These are phyloP conservation scores for Dolichomitus sp. DNA, from an alignment of 2,888 invertebrate species.

Conservation along the genomic window DNA sequence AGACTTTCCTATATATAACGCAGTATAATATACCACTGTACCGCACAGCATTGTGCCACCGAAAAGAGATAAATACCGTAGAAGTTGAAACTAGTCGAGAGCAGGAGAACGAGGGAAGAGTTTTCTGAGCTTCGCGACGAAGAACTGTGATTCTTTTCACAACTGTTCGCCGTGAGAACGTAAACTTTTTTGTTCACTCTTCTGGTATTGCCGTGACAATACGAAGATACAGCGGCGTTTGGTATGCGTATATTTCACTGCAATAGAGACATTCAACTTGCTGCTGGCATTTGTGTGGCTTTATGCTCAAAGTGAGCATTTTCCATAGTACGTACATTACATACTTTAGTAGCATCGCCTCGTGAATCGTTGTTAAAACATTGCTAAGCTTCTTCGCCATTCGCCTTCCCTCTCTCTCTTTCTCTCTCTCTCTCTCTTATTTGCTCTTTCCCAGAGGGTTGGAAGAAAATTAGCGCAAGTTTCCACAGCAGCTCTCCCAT, in stretches of 20 bases:
- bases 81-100: constrained; percentile 41
- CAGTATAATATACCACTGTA: constrained; percentile 34
- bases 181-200: constrained; percentile 49
- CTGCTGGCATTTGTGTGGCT: background rate
- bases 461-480: constrained; percentile 45
- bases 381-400: constrained; percentile 17
- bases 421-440: background rate
- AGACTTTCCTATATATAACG: constrained; percentile 2
- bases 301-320: background rate
- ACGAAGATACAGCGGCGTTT: background rate
- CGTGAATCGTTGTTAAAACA: constrained; percentile 44
- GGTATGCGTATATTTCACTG: constrained; percentile 3
- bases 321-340: background rate
- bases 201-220: background rate
- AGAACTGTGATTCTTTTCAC: constrained; percentile 60
- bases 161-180: constrained; percentile 33
- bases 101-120: constrained; percentile 18
- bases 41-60: constrained; percentile 6
- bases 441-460: background rate
- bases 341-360: constrained; percentile 21
- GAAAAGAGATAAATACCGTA: constrained; percentile 42
- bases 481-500: constrained; percentile 34
- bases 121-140: constrained; percentile 36
- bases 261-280: constrained; percentile 19
- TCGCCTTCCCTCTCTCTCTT: background rate